Percentiles rank a stretch among this genome's conserved stretches.
Evolutionary conservation across 2,797 vertebrate genomes (phyloP).

Genomic region (Holocentrus rufus): DNA sequence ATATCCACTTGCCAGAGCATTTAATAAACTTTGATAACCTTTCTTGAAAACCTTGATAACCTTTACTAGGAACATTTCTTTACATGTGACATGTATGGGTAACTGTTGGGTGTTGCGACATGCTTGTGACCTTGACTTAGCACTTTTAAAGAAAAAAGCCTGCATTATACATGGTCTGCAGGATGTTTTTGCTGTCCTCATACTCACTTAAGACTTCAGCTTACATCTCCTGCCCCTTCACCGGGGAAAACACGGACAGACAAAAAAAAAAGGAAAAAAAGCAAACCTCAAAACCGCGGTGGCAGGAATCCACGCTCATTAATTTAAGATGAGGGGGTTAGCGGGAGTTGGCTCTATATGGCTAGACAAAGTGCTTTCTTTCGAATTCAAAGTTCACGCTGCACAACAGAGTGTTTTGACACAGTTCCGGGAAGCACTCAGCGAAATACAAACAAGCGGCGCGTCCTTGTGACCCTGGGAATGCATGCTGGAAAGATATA

Average conservation of each 20-base stretch:
- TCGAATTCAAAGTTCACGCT: constrained; percentile 41
- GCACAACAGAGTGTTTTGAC: constrained; percentile 47
- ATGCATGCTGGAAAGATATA: constrained; percentile 24
- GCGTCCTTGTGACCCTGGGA: constrained; percentile 14
- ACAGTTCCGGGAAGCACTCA: constrained; percentile 36
- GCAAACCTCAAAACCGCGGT: constrained; percentile 22
- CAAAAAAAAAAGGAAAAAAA: constrained; percentile 4
- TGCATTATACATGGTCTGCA: constrained; percentile 54
- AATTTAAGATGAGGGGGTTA: constrained; percentile 58
- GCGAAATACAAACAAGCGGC: constrained; percentile 50
- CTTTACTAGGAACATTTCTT: background rate
- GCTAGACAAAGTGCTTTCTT: constrained; percentile 57
- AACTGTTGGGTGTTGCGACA: constrained; percentile 30
- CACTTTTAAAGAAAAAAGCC: constrained; percentile 26
- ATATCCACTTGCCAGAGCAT: background rate
- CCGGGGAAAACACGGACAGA: background rate
- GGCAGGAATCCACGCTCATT: constrained; percentile 52
- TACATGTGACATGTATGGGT: background rate
- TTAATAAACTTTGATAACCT: too few relatives aligned
- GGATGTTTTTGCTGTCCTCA: constrained; percentile 11
- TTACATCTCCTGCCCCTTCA: background rate
- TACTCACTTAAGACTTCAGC: constrained; percentile 14
- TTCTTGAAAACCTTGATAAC: background rate
- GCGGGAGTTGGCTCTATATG: constrained; percentile 27
- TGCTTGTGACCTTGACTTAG: constrained; percentile 28